Base-by-base conservation (phyloP, 2,797 vertebrate genomes). In the Coendou prehensilis region DNA sequence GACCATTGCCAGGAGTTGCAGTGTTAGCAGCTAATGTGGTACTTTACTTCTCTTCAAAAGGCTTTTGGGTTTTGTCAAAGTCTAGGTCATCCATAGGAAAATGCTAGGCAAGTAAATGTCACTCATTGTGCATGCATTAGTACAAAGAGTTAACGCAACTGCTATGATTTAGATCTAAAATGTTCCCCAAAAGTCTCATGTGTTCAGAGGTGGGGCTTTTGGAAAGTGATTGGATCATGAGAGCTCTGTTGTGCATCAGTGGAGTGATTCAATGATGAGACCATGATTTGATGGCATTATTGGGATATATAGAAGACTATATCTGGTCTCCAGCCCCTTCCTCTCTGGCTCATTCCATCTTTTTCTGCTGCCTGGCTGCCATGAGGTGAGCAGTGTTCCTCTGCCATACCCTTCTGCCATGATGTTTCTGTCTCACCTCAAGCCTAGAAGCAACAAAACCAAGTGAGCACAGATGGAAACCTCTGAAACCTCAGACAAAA, bases 11-110 rank as follows among this genome's bases (percentile, higher is more conserved):
- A 85, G 78, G 73, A 81, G 3, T 57, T 28, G 18, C 13, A 28
- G 54, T 9, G 22, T 15, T 37, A 78, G 23, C n/a, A 88, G 45
- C 37, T 14, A 57, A 45, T 23, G 78, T 3, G 33, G 69, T 57
- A 3, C 37, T 92, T 79, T 78, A 78, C 30, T 50, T 76, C 52
- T 87, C 54, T 78, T 76, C 18, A 80, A 93, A 91, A 91, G 47
- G 37, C 1, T 50, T 45, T 9, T 5, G 10, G 61, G 28, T 15
- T 92, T 71, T 52, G n/a, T 64, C 59, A 89, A 84, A 87, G 88
- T 50, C 85, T 67, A 76, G 28, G 10, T 23, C 71, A 84, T 37
- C 47, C 30, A 33, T 2, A 4, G 75, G 63, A 83, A n/a, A 83
- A 33, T 47, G 41, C 1, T 83, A 18, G 15, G 28, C 33, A 64